phyloP scores from a whole-genome alignment of 2,888 invertebrate genomes.

The Apeira syringaria region DNA sequence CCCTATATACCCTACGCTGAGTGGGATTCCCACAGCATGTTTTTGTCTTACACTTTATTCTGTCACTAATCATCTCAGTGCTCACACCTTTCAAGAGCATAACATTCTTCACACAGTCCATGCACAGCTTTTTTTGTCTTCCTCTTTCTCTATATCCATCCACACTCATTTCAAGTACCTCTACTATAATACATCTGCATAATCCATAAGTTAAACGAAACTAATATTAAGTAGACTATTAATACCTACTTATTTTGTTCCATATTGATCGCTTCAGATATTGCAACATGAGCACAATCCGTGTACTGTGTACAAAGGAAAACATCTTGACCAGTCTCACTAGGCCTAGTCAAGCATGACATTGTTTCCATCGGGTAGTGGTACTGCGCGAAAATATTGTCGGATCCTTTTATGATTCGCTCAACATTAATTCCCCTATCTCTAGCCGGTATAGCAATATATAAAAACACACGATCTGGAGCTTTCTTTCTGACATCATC shows the following conservation, averaged over 20 bases:
- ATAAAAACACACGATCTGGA: slow-evolving; percentile 47
- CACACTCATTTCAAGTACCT: no score
- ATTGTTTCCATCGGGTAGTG: slow-evolving; percentile 89
- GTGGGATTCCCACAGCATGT: no score
- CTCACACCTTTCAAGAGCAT: no score
- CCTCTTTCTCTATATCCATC: no score
- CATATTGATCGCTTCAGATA: slow-evolving; percentile 78
- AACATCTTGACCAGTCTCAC: slow-evolving; percentile 87
- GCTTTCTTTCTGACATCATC: slow-evolving; percentile 51
- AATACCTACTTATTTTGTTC: slow-evolving; percentile 85
- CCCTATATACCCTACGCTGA: no score
- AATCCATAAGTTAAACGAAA: no score
- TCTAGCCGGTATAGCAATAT: slow-evolving; percentile 47
- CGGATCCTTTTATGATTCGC: slow-evolving; percentile 81
- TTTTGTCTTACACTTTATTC: no score
- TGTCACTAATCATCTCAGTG: no score
- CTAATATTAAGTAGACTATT: no score
- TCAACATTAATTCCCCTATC: slow-evolving; percentile 62
- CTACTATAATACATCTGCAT: no score
- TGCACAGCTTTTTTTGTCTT: no score
- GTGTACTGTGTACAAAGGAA: slow-evolving; percentile 83
- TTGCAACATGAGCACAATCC: slow-evolving; percentile 76
- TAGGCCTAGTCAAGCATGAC: slow-evolving; percentile 82
- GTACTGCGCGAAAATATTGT: slow-evolving; percentile 84
- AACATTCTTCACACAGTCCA: no score